Base-by-base conservation (phyloP, 1,140 invertebrate genomes). In the Calliopsis andreniformis region DNA sequence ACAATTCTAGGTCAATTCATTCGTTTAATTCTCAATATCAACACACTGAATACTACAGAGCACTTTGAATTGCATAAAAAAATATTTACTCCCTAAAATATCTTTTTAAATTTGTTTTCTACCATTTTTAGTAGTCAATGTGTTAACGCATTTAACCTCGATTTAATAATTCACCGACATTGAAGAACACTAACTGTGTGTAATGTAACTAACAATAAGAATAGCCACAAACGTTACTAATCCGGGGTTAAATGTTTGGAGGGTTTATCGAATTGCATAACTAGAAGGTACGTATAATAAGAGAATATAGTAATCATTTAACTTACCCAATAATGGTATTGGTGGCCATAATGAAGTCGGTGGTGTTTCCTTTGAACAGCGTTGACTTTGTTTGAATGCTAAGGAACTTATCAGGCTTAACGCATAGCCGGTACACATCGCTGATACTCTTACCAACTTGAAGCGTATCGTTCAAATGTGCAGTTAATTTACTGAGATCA, bases 271-370 rank as follows among this genome's bases (percentile, higher is more conserved):
- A n/a, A 16, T 28, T 47, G 32, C 5, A 51, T 12, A 12, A 3
- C 18, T 53, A 63, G 3, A 35, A 61, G 20, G 12, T 25, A 35
- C 14, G 4, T 51, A 4, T 10, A n/a, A 51, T 0, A 1, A 42
- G 28, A n/a, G 12, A 6, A 39, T 25, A 14, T 7, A 39, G 25
- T n/a, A n/a, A n/a, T 14, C 1, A 12, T 16, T 69, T 55, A 68
- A 92, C 92, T 94, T 93, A 94, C 94, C 93, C 91, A 77, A 96
- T 92, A 93, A 99, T 95, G 59, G 97, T 96, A 91, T 98, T 97
- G 55, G 97, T 97, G 56, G 97, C 96, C 95, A 98, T 97, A 76
- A 98, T 96, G 91, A 97, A 98, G 87, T 98, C 96, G 64, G 93
- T 93, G 78, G 97, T 96, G 55, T 94, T 95, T 35, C 93, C 94